A percentile compares a stretch with the other conserved stretches of the same genome.
Conservation (phyloP, 2,888 invertebrate species). For the Ochropleura leucogaster region DNA sequence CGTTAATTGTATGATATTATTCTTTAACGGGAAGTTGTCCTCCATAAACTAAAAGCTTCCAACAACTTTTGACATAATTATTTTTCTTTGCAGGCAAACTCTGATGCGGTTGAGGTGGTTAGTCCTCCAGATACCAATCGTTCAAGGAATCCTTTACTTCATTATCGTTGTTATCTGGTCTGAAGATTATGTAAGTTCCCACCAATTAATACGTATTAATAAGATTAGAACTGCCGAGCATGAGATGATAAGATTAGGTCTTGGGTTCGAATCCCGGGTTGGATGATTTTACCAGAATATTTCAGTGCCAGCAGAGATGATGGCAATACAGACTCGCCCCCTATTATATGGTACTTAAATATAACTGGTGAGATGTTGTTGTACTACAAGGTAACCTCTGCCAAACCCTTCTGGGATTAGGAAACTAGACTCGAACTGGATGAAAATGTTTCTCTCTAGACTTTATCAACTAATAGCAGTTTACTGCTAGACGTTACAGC, state of each 20-base stretch:
- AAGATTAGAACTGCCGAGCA: no score
- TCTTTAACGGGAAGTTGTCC: neutral
- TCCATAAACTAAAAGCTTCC: neutral
- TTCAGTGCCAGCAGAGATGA: no score
- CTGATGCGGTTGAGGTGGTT: constrained; percentile 89
- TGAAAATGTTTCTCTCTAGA: neutral
- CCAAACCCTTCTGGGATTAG: neutral
- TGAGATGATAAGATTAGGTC: no score
- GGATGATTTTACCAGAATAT: no score
- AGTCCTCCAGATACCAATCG: constrained; percentile 93
- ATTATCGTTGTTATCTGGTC: constrained; percentile 91
- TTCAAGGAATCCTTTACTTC: constrained; percentile 92
- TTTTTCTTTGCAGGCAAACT: constrained; percentile 86
- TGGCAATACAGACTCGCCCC: no score
- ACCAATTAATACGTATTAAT: neutral
- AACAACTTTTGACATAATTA: neutral
- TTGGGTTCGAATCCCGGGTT: no score
- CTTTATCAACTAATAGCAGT: neutral
- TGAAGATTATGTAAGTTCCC: constrained; percentile 91
- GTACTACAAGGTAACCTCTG: no score
- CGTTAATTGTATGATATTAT: constrained; percentile 6
- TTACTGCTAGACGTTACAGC: neutral
- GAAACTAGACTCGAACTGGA: neutral
- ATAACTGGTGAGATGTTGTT: no score
- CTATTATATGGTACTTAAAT: no score